A percentile compares a stretch with the other conserved stretches of the same genome.
These are phyloP conservation scores for Pica pica DNA, from an alignment of 2,113 vertebrate species.

Conservation along the genomic window DNA sequence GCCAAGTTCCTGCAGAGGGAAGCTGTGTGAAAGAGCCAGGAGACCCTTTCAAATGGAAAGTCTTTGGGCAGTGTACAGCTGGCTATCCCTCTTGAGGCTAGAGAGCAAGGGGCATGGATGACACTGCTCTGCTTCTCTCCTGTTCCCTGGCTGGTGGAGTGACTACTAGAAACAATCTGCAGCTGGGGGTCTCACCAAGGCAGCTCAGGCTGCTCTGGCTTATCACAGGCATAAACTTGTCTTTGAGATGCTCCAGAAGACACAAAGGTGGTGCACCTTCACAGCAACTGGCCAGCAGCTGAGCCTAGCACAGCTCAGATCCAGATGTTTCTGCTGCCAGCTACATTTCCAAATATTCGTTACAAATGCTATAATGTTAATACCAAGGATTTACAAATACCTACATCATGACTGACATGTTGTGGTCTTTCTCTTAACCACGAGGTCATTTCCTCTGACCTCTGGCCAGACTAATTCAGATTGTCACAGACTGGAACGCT, in stretches of 20 bases:
- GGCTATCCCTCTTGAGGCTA: neutral
- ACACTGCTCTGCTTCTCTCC: neutral
- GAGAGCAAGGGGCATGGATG: neutral
- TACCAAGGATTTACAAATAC: neutral
- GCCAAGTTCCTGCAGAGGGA: slow-evolving; percentile 24
- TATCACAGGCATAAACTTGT: neutral
- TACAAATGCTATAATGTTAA: neutral
- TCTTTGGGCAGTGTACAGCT: slow-evolving; percentile 2
- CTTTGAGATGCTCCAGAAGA: neutral
- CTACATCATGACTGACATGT: neutral
- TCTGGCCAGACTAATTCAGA: neutral
- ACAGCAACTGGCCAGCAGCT: neutral
- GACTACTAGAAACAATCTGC: neutral
- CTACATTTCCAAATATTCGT: neutral
- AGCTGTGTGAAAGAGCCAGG: neutral
- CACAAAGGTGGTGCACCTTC: neutral
- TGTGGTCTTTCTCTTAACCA: neutral
- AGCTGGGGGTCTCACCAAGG: neutral
- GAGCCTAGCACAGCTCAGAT: neutral
- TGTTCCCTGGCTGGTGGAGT: neutral
- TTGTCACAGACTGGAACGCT: neutral
- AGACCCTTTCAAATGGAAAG: slow-evolving; percentile 30
- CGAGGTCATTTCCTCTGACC: neutral
- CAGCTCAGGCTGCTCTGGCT: neutral
- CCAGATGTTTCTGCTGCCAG: neutral